phyloP scores from a whole-genome alignment of 1,140 invertebrate genomes.

The Goniozus legneri region DNA sequence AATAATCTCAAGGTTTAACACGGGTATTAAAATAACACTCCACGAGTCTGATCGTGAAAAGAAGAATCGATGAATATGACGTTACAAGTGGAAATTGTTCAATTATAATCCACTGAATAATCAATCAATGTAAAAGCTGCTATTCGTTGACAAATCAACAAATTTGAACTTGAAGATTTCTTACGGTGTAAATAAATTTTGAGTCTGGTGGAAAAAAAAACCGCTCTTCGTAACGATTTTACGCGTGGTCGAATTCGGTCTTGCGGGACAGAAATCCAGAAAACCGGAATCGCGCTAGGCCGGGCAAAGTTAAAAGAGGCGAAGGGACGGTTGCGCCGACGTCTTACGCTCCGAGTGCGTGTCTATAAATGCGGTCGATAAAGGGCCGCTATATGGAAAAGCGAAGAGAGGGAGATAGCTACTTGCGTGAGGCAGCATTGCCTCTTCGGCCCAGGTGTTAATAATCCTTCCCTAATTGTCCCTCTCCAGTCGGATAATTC shows the following conservation, averaged over 20 bases:
- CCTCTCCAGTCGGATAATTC: conserved; percentile 33
- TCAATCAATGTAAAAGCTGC: too few species aligned
- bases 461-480: conserved; percentile 52
- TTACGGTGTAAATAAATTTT: too few species aligned
- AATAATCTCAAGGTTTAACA: too few species aligned
- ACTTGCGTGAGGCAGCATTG: conserved; percentile 40
- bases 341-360: not conserved
- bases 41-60: too few species aligned
- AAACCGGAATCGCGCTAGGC: conserved; percentile 44
- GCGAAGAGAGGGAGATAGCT: conserved; percentile 9
- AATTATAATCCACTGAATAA: too few species aligned
- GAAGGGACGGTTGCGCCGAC: conserved; percentile 13
- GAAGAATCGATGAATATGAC: too few species aligned
- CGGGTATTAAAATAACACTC: too few species aligned
- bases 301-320: conserved; percentile 18
- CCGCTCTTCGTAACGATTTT: conserved; percentile 25
- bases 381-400: too few species aligned
- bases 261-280: conserved; percentile 11
- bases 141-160: too few species aligned
- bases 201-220: too few species aligned
- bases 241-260: conserved; percentile 16
- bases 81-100: too few species aligned
- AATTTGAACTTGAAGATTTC: too few species aligned
- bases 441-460: conserved; percentile 47
- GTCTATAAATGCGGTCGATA: conserved; percentile 4